Conservation (phyloP, 2,888 invertebrate species). For the Sturmia bella region DNA sequence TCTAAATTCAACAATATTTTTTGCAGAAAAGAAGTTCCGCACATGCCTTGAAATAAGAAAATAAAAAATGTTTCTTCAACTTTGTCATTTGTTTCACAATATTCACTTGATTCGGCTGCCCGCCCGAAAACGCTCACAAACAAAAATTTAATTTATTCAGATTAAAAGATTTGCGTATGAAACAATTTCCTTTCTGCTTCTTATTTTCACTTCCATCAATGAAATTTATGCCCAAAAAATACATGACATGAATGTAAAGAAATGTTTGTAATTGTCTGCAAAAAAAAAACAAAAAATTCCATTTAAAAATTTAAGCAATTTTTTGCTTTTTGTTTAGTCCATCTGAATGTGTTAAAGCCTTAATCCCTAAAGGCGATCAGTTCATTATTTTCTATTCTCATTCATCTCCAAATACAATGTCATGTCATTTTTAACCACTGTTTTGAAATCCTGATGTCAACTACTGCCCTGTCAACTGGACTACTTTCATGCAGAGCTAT, state of each 20-base stretch:
- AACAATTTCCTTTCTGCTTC: conserved; percentile 25
- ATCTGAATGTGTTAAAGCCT: conserved; percentile 40
- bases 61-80: too few species aligned
- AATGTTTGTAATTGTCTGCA: conserved; percentile 50
- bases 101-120: conserved; percentile 47
- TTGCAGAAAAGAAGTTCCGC: too few species aligned
- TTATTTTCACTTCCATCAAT: conserved; percentile 23
- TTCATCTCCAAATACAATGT: conserved; percentile 35
- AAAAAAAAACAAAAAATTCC: conserved; percentile 60
- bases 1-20: too few species aligned
- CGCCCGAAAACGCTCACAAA: conserved; percentile 3
- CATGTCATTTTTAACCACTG: conserved; percentile 3
- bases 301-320: conserved; percentile 35
- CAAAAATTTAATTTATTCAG: conserved; percentile 21
- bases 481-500: conserved; percentile 62
- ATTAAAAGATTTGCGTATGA: conserved; percentile 35
- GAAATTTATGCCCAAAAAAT: conserved; percentile 11
- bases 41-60: too few species aligned
- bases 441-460: conserved; percentile 35
- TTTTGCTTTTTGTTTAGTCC: conserved; percentile 7
- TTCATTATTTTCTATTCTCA: conserved; percentile 63
- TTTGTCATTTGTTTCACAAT: background rate
- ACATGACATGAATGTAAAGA: background rate
- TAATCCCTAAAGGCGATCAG: conserved; percentile 70
- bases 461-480: conserved; percentile 41